A percentile compares a stretch with the other conserved stretches of the same genome.
Conservation (phyloP, 2,113 vertebrate species). For the Electrona antarctica region DNA sequence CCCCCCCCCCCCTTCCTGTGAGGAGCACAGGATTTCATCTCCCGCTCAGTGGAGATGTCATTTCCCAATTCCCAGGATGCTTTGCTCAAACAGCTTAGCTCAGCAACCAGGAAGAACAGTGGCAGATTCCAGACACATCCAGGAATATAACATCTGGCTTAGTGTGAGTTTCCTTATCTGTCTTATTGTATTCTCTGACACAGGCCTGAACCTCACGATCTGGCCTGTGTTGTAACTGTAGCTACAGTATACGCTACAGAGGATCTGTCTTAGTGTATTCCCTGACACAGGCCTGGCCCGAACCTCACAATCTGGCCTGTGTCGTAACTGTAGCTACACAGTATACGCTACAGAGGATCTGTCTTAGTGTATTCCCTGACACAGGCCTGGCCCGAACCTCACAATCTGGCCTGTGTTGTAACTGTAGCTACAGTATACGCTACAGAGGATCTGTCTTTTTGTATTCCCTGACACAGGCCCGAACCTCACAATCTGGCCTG, state of each 20-base stretch:
- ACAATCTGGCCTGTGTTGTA: slow-evolving; percentile 50
- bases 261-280: slow-evolving; percentile 54
- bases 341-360: slow-evolving; percentile 32
- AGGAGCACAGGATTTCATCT: slow-evolving; percentile 83
- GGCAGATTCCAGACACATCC: slow-evolving; percentile 57
- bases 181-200: slow-evolving; percentile 70
- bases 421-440: slow-evolving; percentile 31
- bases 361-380: slow-evolving; percentile 60
- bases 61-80: slow-evolving; percentile 78
- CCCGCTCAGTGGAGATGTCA: slow-evolving; percentile 68
- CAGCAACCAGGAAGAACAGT: slow-evolving; percentile 74
- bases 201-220: slow-evolving; percentile 45
- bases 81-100: slow-evolving; percentile 81
- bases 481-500: slow-evolving; percentile 44
- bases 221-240: slow-evolving; percentile 47
- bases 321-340: slow-evolving; percentile 43
- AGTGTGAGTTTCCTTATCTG: slow-evolving; percentile 65
- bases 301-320: slow-evolving; percentile 44
- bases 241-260: slow-evolving; percentile 33
- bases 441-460: slow-evolving; percentile 52
- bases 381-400: no score
- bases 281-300: no score
- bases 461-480: no score
- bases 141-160: slow-evolving; percentile 80
- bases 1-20: slow-evolving; percentile 49